Percentiles rank a stretch among this genome's conserved stretches.
Conservation (phyloP, 2,888 invertebrate species). For the Odontocerum albicorne region DNA sequence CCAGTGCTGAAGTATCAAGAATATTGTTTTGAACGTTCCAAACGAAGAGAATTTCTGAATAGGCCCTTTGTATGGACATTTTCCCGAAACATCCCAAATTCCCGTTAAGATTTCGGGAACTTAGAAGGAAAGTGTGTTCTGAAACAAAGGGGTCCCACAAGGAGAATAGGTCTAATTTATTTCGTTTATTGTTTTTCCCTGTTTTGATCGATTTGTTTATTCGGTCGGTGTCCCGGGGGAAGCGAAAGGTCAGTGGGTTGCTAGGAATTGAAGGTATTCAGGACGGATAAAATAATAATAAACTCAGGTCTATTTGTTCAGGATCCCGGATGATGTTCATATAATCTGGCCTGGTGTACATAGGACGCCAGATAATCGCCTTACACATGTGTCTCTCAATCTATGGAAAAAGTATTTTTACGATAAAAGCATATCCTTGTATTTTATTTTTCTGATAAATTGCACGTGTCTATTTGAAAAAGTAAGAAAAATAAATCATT, state of each 20-base stretch:
- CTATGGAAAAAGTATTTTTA: too few relatives aligned
- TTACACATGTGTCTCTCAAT: too few relatives aligned
- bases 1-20: slow-evolving; percentile 23
- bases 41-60: neutral
- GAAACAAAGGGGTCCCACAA: too few relatives aligned
- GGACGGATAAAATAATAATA: slow-evolving; percentile 30
- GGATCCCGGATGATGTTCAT: slow-evolving; percentile 34
- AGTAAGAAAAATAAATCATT: too few relatives aligned
- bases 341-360: slow-evolving; percentile 31
- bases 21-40: slow-evolving; percentile 19
- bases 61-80: slow-evolving; percentile 5
- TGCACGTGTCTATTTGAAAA: too few relatives aligned
- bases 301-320: slow-evolving; percentile 32
- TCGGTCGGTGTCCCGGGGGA: slow-evolving; percentile 13
- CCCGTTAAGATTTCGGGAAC: neutral
- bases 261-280: slow-evolving; percentile 24
- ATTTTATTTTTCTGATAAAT: too few relatives aligned
- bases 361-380: slow-evolving; percentile 25
- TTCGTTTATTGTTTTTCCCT: neutral
- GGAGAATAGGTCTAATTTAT: too few relatives aligned
- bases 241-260: slow-evolving; percentile 31
- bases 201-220: neutral
- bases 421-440: too few relatives aligned
- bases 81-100: neutral
- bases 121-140: too few relatives aligned